Evolutionary conservation across 2,888 invertebrate genomes (phyloP).

Genomic region (Leptinotarsa peninsularis): DNA sequence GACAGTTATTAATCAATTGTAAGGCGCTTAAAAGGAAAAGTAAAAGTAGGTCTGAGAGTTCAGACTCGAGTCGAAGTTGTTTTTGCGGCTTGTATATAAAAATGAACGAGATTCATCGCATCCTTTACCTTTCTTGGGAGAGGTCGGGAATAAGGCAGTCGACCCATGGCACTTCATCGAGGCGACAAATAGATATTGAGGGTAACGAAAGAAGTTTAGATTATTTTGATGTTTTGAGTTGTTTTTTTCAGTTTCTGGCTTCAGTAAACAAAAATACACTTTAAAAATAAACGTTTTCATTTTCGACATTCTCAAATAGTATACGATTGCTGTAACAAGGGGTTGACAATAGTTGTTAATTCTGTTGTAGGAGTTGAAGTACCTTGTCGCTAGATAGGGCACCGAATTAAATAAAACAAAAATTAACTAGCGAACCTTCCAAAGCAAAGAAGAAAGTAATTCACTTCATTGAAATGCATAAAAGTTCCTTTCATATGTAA

Average conservation of each 20-base stretch:
- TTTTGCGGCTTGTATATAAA: constrained; percentile 54
- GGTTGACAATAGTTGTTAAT: too few relatives aligned
- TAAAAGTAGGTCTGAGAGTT: constrained; percentile 49
- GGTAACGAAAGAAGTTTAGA: constrained; percentile 21
- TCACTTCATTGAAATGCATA: too few relatives aligned
- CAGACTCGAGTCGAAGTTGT: constrained; percentile 47
- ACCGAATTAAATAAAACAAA: too few relatives aligned
- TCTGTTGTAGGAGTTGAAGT: too few relatives aligned
- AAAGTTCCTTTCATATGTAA: too few relatives aligned
- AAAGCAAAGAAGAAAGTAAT: too few relatives aligned
- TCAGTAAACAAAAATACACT: too few relatives aligned
- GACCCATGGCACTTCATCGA: constrained; percentile 21
- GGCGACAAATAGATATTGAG: neutral
- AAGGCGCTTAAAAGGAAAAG: constrained; percentile 49
- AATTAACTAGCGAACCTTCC: too few relatives aligned
- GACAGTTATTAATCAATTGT: constrained; percentile 51
- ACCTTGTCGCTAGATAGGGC: too few relatives aligned
- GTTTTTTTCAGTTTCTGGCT: neutral
- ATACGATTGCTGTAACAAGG: too few relatives aligned
- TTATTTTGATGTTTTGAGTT: neutral
- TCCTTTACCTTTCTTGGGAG: constrained; percentile 55
- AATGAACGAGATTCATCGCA: constrained; percentile 54
- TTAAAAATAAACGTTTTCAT: too few relatives aligned
- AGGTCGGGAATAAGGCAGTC: constrained; percentile 50
- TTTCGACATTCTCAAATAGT: too few relatives aligned